Conservation (phyloP, 1,140 invertebrate species). For the Elymnias hypermnestra region DNA sequence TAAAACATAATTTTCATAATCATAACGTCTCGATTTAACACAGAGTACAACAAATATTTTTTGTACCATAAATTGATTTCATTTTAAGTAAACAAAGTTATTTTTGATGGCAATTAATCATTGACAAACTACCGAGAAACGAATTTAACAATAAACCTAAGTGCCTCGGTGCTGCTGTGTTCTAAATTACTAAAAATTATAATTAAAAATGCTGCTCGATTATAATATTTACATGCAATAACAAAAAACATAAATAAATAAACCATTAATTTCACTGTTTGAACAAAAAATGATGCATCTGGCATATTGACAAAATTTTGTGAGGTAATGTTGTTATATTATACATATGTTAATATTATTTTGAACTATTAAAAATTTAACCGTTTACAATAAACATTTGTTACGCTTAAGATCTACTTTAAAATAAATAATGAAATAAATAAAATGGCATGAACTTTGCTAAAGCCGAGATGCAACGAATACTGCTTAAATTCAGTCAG, state of each 20-base stretch:
- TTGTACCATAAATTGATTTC: too few relatives aligned
- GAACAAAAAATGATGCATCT: neutral
- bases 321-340: too few relatives aligned
- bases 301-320: too few relatives aligned
- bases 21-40: too few relatives aligned
- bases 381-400: constrained; percentile 1
- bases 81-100: constrained; percentile 11
- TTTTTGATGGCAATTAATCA: too few relatives aligned
- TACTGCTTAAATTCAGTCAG: constrained; percentile 25
- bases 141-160: constrained; percentile 26
- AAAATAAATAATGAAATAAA: constrained; percentile 54
- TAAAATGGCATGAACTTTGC: constrained; percentile 29
- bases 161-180: constrained; percentile 46
- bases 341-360: neutral
- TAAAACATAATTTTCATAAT: too few relatives aligned
- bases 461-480: constrained; percentile 19
- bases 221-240: neutral
- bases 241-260: constrained; percentile 15
- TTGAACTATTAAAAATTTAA: neutral
- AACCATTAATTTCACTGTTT: neutral
- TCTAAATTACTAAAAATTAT: constrained; percentile 22
- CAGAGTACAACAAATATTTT: too few relatives aligned
- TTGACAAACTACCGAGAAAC: neutral
- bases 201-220: constrained; percentile 49
- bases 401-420: constrained; percentile 12